Percentiles rank a stretch among this genome's conserved stretches.
Evolutionary conservation across 2,797 vertebrate genomes (phyloP).

Genomic region (Hypotaenidia philippensis): DNA sequence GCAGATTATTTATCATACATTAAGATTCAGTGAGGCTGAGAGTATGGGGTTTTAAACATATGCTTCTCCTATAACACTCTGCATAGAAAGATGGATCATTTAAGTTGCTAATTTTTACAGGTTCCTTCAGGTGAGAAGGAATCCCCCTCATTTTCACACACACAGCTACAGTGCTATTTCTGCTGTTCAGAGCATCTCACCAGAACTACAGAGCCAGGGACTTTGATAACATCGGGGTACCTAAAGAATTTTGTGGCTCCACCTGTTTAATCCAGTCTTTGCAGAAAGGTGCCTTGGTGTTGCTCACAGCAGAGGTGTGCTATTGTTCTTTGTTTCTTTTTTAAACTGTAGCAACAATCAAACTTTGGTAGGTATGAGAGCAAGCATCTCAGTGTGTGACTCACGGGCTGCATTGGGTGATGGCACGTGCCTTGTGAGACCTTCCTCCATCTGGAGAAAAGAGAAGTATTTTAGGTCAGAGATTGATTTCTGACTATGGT

Average conservation of each 20-base stretch:
- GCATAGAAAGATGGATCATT: background rate
- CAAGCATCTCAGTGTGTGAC: background rate
- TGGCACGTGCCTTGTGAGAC: fast-evolving
- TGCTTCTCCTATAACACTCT: background rate
- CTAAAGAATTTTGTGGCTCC: background rate
- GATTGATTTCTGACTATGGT: background rate
- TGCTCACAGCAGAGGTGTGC: background rate
- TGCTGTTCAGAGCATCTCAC: background rate
- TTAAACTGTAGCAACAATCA: background rate
- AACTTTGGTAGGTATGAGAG: background rate
- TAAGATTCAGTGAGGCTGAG: background rate
- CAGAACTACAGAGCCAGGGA: background rate
- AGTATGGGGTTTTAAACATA: background rate
- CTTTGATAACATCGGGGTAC: background rate
- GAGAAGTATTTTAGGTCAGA: background rate
- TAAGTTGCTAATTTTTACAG: background rate
- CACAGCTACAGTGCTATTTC: too few species aligned
- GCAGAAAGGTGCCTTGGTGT: background rate
- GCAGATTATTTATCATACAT: background rate
- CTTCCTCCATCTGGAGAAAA: background rate
- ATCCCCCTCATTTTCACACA: background rate
- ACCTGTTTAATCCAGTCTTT: background rate
- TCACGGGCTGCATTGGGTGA: background rate
- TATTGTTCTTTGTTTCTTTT: background rate
- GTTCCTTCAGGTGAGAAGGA: background rate